These are phyloP conservation scores for Glareola pratincola DNA, from an alignment of 2,113 vertebrate genomes.

Conservation along the genomic window DNA sequence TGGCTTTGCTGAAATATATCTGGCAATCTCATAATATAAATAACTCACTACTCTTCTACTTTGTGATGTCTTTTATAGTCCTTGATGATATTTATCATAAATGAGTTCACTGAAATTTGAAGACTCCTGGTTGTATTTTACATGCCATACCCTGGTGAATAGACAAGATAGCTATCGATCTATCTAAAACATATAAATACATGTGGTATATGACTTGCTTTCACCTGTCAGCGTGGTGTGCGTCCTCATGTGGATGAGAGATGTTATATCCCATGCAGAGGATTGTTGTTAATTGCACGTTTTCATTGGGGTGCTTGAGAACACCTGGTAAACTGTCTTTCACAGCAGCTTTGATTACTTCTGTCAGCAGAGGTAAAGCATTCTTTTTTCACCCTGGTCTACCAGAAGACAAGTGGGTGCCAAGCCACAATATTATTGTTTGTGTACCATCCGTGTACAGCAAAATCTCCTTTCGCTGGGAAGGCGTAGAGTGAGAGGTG, in stretches of 20 bases:
- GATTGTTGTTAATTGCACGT: background rate
- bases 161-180: too few relatives aligned
- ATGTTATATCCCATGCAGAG: background rate
- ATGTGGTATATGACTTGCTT: background rate
- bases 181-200: background rate
- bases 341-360: background rate
- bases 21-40: background rate
- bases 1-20: background rate
- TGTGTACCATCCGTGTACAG: background rate
- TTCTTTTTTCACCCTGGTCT: background rate
- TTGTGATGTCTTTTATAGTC: background rate
- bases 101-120: background rate
- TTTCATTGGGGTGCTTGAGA: background rate
- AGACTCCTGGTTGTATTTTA: background rate
- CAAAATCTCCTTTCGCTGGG: background rate
- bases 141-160: background rate
- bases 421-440: background rate
- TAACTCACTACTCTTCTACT: background rate
- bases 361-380: background rate
- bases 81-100: background rate
- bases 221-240: background rate
- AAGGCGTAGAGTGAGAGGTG: fast-evolving
- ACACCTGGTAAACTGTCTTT: background rate
- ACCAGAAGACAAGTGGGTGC: background rate
- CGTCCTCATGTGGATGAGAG: background rate